Evolutionary conservation across 2,888 invertebrate species (phyloP).

Genomic region (Melinaea menophilus): DNA sequence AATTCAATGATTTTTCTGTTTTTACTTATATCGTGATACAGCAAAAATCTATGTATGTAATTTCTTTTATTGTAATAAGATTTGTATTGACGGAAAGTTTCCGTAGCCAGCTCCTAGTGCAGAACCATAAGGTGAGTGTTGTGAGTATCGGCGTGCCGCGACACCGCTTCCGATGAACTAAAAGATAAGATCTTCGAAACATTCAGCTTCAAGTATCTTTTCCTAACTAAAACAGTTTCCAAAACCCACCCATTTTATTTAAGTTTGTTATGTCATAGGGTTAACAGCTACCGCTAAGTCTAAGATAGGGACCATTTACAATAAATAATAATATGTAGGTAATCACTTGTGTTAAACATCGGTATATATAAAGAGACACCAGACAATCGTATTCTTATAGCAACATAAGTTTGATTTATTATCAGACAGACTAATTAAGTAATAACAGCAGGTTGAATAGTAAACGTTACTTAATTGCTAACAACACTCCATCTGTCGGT

Average conservation of each 20-base stretch:
- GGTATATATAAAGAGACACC: background rate
- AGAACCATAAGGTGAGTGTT: constrained; percentile 47
- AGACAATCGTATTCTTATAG: background rate
- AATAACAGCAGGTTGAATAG: constrained; percentile 64
- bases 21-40: no score
- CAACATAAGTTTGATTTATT: constrained; percentile 24
- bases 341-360: background rate
- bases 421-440: constrained; percentile 25
- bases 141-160: constrained; percentile 70
- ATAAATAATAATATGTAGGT: no score
- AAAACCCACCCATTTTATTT: background rate
- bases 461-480: constrained; percentile 62
- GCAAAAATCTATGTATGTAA: no score
- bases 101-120: constrained; percentile 40
- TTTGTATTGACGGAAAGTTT: background rate
- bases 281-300: no score
- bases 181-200: constrained; percentile 27
- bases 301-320: no score
- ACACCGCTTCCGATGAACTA: constrained; percentile 62
- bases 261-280: no score
- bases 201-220: background rate
- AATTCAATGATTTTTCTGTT: no score
- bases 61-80: no score
- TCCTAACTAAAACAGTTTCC: background rate
- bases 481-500: constrained; percentile 53